Conservation (phyloP, 2,888 invertebrate genomes). For the Eledona agricola region DNA sequence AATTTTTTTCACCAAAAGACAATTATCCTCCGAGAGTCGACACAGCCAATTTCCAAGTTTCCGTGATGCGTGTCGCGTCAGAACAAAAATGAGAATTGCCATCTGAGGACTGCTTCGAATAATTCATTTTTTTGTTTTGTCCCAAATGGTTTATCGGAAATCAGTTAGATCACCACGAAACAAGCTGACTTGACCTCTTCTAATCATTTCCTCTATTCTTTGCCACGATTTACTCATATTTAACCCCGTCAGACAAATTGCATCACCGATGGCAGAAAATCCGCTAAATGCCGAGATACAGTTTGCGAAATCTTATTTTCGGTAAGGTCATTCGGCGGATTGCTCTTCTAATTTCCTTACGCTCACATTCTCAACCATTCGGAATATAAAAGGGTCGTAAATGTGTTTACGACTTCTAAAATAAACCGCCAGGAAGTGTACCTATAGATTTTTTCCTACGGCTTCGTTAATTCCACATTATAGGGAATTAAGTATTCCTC, state of each 20-base stretch:
- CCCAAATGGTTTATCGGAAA: slow-evolving; percentile 1
- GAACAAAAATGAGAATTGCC: slow-evolving; percentile 6
- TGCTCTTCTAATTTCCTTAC: slow-evolving; percentile 31
- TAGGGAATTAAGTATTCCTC: slow-evolving; percentile 17
- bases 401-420: slow-evolving; percentile 36
- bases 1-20: slow-evolving; percentile 5
- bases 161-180: slow-evolving; percentile 19
- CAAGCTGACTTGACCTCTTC: neutral
- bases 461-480: slow-evolving; percentile 15
- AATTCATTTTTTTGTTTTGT: slow-evolving; percentile 5
- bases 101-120: neutral
- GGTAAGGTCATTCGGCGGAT: slow-evolving; percentile 12
- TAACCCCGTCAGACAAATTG: too few species aligned
- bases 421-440: slow-evolving; percentile 24
- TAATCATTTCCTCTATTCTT: neutral
- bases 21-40: slow-evolving; percentile 8
- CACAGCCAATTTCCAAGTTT: slow-evolving; percentile 10
- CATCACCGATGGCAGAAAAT: neutral
- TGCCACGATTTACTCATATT: neutral
- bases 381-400: slow-evolving; percentile 32
- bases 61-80: slow-evolving; percentile 7
- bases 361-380: slow-evolving; percentile 30
- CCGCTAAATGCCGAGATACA: neutral
- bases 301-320: neutral
- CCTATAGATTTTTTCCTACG: slow-evolving; percentile 13